Conservation (phyloP, 2,797 vertebrate species). For the Micrastur ruficollis region DNA sequence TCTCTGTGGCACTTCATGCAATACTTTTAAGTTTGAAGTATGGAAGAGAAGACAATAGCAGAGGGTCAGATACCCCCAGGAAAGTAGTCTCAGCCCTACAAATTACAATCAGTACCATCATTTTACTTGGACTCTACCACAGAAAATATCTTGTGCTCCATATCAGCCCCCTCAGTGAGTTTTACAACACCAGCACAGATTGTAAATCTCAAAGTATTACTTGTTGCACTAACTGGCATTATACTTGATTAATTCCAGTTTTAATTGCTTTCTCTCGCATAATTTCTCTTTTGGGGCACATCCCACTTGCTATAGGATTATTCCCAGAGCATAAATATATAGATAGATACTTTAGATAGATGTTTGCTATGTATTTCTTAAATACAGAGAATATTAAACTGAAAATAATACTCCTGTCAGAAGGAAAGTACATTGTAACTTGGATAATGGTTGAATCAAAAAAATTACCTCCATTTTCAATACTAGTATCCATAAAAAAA, state of each 20-base stretch:
- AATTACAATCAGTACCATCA: not conserved
- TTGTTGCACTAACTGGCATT: constrained; percentile 1
- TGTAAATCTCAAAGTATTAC: constrained; percentile 27
- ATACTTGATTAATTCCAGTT: not conserved
- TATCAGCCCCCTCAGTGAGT: not conserved
- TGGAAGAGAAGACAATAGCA: not conserved
- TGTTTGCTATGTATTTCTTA: not conserved
- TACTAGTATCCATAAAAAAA: not conserved
- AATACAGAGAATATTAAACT: not conserved
- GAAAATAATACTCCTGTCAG: not conserved
- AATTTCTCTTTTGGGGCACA: not conserved
- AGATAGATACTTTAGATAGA: too few species aligned
- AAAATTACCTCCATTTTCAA: not conserved
- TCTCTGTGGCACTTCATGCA: not conserved
- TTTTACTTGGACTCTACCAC: not conserved
- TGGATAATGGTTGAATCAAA: not conserved
- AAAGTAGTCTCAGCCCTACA: not conserved
- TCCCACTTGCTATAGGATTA: not conserved
- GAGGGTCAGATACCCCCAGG: not conserved
- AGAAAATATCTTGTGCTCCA: rapidly evolving
- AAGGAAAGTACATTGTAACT: not conserved
- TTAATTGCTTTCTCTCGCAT: constrained; percentile 12
- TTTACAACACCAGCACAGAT: constrained; percentile 4
- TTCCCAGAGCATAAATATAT: not conserved
- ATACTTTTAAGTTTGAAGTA: not conserved